phyloP scores from a whole-genome alignment of 2,113 vertebrate species.

The Colossoma macropomum region DNA sequence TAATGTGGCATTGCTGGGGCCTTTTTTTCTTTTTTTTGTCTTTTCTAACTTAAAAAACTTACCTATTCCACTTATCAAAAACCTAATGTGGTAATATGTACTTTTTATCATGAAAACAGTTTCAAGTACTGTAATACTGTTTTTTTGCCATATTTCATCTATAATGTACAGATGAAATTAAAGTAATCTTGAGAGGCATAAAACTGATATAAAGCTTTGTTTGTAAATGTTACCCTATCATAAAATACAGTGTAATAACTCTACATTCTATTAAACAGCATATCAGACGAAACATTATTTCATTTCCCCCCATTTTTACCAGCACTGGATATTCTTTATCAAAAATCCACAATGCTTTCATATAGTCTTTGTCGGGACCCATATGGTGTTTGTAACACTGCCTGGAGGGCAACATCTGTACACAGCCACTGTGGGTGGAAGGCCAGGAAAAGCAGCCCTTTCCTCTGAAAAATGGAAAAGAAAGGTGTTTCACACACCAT shows the following conservation, averaged over 20 bases:
- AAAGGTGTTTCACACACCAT: background rate
- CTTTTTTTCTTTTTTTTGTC: too few relatives aligned
- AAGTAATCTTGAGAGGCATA: background rate
- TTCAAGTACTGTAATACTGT: too few relatives aligned
- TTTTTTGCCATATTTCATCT: too few relatives aligned
- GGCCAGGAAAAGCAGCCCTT: conserved; percentile 3
- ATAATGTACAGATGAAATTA: background rate
- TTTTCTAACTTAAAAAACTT: too few relatives aligned
- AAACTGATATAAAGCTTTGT: background rate
- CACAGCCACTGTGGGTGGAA: background rate
- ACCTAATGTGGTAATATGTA: too few relatives aligned
- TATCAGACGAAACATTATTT: background rate
- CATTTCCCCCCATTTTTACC: background rate
- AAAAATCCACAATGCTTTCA: conserved; percentile 18
- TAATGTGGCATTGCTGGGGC: too few relatives aligned
- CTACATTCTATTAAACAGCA: too few relatives aligned
- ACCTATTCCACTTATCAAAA: too few relatives aligned
- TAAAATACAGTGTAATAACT: background rate
- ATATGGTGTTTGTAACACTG: conserved; percentile 33
- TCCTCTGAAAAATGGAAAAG: background rate
- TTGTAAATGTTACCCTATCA: background rate
- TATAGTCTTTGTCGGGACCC: background rate
- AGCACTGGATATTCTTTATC: background rate
- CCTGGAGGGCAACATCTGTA: conserved; percentile 36
- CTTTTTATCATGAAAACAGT: too few relatives aligned